These are phyloP conservation scores for Meriones unguiculatus DNA, from an alignment of 2,113 vertebrate species.

Conservation along the genomic window DNA sequence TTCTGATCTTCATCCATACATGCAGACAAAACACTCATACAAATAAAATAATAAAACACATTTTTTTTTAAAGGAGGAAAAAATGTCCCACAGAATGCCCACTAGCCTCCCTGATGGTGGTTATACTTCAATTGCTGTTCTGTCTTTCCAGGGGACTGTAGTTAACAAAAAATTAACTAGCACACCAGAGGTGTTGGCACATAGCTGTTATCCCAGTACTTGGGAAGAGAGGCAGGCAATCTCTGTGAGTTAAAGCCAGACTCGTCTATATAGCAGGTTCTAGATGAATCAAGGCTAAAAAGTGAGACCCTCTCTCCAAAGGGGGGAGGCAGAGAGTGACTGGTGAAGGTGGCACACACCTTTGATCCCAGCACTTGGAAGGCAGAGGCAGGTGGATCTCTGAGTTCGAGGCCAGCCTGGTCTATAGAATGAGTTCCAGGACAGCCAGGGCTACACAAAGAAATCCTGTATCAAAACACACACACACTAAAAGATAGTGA, in stretches of 20 bases:
- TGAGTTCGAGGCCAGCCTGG: not conserved
- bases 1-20: not conserved
- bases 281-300: not conserved
- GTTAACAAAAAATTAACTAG: not conserved
- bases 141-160: not conserved
- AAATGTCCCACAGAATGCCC: not conserved
- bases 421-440: not conserved
- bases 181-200: not conserved
- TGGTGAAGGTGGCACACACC: not conserved
- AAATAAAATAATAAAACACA: not conserved
- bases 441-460: not conserved
- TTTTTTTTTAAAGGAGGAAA: not conserved
- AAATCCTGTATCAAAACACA: not conserved
- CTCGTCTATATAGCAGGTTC: not conserved
- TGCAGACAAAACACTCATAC: not conserved
- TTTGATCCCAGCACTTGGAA: not conserved
- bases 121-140: not conserved
- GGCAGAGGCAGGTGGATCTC: not conserved
- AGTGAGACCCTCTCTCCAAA: not conserved
- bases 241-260: not conserved
- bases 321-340: too few species aligned
- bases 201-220: not conserved
- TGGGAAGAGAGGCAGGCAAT: not conserved
- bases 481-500: not conserved
- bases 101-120: not conserved